phyloP scores from a whole-genome alignment of 1,140 invertebrate genomes.

The Heliconius congener region DNA sequence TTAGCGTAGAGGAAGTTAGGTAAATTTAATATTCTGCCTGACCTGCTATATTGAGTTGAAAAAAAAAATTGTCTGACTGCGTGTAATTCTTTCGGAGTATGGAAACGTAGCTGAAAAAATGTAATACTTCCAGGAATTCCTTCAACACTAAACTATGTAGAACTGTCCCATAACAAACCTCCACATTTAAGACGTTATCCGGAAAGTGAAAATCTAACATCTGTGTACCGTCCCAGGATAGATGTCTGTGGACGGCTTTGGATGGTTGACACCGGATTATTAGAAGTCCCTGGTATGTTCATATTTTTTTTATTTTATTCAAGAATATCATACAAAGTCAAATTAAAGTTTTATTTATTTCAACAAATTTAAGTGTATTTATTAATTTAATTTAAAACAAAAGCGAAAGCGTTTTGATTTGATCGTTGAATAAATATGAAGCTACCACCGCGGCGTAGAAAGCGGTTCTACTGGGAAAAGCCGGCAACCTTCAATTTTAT shows the following conservation, averaged over 20 bases:
- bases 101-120: too few relatives aligned
- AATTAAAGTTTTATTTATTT: too few relatives aligned
- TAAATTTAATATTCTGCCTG: neutral
- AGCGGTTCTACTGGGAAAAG: too few relatives aligned
- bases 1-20: too few relatives aligned
- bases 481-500: too few relatives aligned
- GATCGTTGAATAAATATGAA: too few relatives aligned
- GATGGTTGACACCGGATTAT: slow-evolving; percentile 87
- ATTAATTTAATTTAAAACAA: too few relatives aligned
- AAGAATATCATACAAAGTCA: neutral
- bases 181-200: slow-evolving; percentile 84
- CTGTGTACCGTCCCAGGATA: slow-evolving; percentile 85
- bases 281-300: slow-evolving; percentile 76
- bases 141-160: slow-evolving; percentile 87
- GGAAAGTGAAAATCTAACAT: slow-evolving; percentile 81
- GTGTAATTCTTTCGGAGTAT: too few relatives aligned
- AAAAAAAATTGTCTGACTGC: too few relatives aligned
- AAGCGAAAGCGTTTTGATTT: too few relatives aligned
- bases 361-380: rapidly evolving
- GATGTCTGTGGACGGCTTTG: slow-evolving; percentile 87
- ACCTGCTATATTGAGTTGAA: neutral
- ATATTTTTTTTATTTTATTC: neutral
- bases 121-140: slow-evolving; percentile 82
- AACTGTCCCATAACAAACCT: slow-evolving; percentile 49
- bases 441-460: too few relatives aligned